Evolutionary conservation across 1,140 invertebrate species (phyloP).

Genomic region (Choristoneura fumiferana): DNA sequence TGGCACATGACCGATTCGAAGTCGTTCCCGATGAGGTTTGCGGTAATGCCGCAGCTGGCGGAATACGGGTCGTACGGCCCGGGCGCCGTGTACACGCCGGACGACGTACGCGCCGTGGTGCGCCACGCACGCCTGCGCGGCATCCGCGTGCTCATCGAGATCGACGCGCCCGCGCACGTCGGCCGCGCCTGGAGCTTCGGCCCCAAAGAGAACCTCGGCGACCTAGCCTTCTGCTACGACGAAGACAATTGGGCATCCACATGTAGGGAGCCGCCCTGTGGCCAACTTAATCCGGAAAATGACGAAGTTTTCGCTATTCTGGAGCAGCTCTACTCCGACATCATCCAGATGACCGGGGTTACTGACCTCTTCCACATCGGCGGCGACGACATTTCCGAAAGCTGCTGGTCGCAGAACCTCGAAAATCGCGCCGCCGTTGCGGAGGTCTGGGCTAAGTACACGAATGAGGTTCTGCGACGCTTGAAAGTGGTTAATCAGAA

Average conservation of each 20-base stretch:
- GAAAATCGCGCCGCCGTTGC: slow-evolving; percentile 88
- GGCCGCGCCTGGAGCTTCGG: slow-evolving; percentile 91
- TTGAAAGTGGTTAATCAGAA: slow-evolving; percentile 84
- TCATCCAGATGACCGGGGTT: slow-evolving; percentile 82
- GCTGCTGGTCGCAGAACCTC: slow-evolving; percentile 86
- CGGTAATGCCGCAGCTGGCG: slow-evolving; percentile 84
- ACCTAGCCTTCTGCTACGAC: slow-evolving; percentile 86
- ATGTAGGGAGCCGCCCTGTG: slow-evolving; percentile 91
- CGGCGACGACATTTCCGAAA: slow-evolving; percentile 87
- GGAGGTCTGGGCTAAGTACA: slow-evolving; percentile 88
- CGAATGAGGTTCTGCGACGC: slow-evolving; percentile 80
- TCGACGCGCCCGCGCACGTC: slow-evolving; percentile 90
- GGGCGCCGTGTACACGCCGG: slow-evolving; percentile 83
- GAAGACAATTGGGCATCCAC: slow-evolving; percentile 87
- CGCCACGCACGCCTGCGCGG: slow-evolving; percentile 84
- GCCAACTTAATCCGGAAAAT: slow-evolving; percentile 90
- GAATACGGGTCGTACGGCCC: slow-evolving; percentile 87
- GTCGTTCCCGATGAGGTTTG: slow-evolving; percentile 87
- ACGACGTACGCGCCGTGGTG: slow-evolving; percentile 83
- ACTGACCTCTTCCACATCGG: slow-evolving; percentile 89
- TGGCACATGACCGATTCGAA: slow-evolving; percentile 93
- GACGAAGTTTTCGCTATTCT: slow-evolving; percentile 85
- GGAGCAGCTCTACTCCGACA: slow-evolving; percentile 82
- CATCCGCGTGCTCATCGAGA: slow-evolving; percentile 85
- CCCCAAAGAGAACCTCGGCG: slow-evolving; percentile 81